These are phyloP conservation scores for Laupala kohalensis DNA, from an alignment of 1,140 invertebrate species.

Conservation along the genomic window DNA sequence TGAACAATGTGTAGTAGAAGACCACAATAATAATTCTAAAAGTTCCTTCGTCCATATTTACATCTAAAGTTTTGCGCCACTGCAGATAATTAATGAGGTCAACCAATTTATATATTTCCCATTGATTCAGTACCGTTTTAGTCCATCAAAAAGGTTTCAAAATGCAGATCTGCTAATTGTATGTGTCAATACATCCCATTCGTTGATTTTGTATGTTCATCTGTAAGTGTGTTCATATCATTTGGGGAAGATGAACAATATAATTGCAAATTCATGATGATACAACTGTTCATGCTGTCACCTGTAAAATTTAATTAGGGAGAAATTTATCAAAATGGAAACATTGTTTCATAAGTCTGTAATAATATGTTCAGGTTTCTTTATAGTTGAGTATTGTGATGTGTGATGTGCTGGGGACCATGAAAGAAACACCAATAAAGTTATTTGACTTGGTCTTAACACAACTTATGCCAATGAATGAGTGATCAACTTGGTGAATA, in stretches of 20 bases:
- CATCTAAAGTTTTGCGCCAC: slow-evolving; percentile 1
- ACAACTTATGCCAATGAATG: not conserved
- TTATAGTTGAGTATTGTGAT: not conserved
- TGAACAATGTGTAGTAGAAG: not conserved
- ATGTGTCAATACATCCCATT: not conserved
- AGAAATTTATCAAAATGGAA: not conserved
- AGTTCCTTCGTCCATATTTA: slow-evolving; percentile 3
- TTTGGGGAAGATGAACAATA: not conserved
- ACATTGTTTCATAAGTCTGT: not conserved
- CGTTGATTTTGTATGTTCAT: not conserved
- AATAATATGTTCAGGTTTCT: not conserved
- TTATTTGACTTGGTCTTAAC: not conserved
- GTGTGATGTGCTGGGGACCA: not conserved
- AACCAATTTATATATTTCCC: not conserved
- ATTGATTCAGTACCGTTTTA: not conserved
- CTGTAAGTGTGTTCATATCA: not conserved
- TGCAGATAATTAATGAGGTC: not conserved
- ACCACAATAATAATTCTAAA: slow-evolving; percentile 3
- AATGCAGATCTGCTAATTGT: not conserved
- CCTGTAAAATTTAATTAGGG: not conserved
- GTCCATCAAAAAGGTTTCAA: not conserved
- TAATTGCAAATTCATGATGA: not conserved
- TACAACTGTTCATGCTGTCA: not conserved
- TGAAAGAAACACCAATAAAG: not conserved
- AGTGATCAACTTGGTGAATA: not conserved